A percentile compares a stretch with the other conserved stretches of the same genome.
phyloP scores from a whole-genome alignment of 2,888 invertebrate species.

The Dryobotodes eremita region DNA sequence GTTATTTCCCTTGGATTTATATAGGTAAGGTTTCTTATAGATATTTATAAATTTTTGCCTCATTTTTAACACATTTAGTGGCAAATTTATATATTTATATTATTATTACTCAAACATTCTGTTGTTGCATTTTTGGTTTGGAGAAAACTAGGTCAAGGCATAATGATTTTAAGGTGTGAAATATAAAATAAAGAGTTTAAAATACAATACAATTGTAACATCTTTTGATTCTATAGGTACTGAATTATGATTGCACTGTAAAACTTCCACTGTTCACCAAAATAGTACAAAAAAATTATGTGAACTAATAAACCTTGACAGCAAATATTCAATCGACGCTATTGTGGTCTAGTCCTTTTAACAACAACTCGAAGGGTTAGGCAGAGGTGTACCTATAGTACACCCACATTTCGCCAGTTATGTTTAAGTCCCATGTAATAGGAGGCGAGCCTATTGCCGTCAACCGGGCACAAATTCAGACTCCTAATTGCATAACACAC shows the following conservation, averaged over 20 bases:
- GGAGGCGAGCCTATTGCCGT: not conserved
- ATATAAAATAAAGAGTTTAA: slow-evolving; percentile 8
- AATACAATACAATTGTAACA: slow-evolving; percentile 26
- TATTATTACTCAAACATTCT: not conserved
- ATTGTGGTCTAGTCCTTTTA: not conserved
- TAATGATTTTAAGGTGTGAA: not conserved
- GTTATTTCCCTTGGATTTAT: not conserved
- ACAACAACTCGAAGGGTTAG: not conserved
- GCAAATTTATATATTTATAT: not conserved
- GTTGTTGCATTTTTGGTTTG: not conserved
- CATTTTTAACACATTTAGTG: not conserved
- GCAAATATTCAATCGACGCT: slow-evolving; percentile 14
- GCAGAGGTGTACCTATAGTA: not conserved
- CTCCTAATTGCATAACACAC: not conserved
- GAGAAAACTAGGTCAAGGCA: not conserved
- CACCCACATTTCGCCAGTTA: not conserved
- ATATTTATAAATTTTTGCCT: not conserved
- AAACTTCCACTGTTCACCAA: not conserved
- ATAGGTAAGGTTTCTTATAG: not conserved
- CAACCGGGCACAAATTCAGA: not conserved
- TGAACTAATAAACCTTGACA: slow-evolving; percentile 9
- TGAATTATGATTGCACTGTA: slow-evolving; percentile 16
- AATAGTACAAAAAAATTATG: slow-evolving; percentile 28
- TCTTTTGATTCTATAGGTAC: not conserved
- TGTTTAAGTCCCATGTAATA: not conserved